phyloP scores from a whole-genome alignment of 2,888 invertebrate species.

The Achlya flavicornis region DNA sequence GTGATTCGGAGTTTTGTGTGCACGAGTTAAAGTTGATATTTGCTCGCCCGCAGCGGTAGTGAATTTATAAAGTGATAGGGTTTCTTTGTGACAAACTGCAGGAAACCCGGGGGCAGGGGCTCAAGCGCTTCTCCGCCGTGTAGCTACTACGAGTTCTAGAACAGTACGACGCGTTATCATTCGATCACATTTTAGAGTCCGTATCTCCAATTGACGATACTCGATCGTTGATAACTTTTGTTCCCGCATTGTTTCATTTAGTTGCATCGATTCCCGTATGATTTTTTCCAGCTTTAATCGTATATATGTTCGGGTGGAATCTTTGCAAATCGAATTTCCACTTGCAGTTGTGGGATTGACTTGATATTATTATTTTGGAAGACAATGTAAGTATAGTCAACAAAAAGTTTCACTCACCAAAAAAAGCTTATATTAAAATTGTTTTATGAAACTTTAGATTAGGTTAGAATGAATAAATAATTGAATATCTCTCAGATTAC shows the following conservation, averaged over 20 bases:
- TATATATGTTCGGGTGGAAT: no score
- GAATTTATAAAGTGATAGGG: conserved; percentile 30
- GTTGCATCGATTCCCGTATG: not conserved
- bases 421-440: no score
- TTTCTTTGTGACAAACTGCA: conserved; percentile 55
- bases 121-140: conserved; percentile 27
- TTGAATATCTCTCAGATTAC: no score
- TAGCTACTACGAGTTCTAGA: not conserved
- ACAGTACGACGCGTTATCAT: not conserved
- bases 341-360: no score
- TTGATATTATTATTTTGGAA: no score
- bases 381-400: no score
- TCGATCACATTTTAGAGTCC: not conserved
- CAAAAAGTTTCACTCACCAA: no score
- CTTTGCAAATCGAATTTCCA: no score
- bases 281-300: no score
- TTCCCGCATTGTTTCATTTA: not conserved
- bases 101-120: conserved; percentile 45
- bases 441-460: no score
- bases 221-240: not conserved
- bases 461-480: no score
- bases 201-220: not conserved
- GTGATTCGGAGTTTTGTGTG: conserved; percentile 25
- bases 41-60: conserved; percentile 16
- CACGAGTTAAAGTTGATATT: conserved; percentile 28